A percentile compares a stretch with the other conserved stretches of the same genome.
phyloP scores from a whole-genome alignment of 2,113 vertebrate genomes.

The Solea senegalensis region DNA sequence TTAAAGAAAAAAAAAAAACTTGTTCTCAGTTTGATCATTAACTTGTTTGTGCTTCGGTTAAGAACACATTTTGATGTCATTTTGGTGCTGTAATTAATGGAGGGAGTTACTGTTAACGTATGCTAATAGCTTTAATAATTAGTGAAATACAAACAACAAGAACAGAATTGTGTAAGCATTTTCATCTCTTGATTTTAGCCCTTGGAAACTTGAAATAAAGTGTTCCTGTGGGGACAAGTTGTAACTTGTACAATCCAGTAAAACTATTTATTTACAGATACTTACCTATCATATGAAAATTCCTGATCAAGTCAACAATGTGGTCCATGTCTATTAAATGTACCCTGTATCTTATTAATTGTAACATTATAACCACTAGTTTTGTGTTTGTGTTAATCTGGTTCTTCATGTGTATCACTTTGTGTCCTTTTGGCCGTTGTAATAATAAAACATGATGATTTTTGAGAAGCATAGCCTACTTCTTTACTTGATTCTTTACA shows the following conservation, averaged over 20 bases:
- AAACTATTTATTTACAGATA: too few relatives aligned
- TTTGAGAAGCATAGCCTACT: not conserved
- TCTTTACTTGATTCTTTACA: slow-evolving; percentile 34
- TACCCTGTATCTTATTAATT: too few relatives aligned
- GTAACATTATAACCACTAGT: too few relatives aligned
- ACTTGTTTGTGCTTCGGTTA: not conserved
- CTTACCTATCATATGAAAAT: too few relatives aligned
- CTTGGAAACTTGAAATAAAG: slow-evolving; percentile 18
- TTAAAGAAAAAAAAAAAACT: not conserved
- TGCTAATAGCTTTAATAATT: slow-evolving; percentile 25
- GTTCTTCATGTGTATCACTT: too few relatives aligned
- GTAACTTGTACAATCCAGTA: too few relatives aligned
- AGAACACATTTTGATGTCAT: slow-evolving; percentile 2
- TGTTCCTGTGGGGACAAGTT: not conserved
- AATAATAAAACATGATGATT: not conserved
- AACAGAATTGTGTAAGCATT: slow-evolving; percentile 16
- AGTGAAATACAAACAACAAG: slow-evolving; percentile 3
- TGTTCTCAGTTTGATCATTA: not conserved
- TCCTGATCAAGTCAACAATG: too few relatives aligned
- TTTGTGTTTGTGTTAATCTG: too few relatives aligned
- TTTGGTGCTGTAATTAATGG: not conserved
- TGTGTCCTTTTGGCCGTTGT: not conserved
- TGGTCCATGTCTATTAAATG: too few relatives aligned
- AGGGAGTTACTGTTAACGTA: not conserved
- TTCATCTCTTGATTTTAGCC: slow-evolving; percentile 8